Evolutionary conservation across 2,888 invertebrate genomes (phyloP).

Genomic region (Philonicus albiceps): DNA sequence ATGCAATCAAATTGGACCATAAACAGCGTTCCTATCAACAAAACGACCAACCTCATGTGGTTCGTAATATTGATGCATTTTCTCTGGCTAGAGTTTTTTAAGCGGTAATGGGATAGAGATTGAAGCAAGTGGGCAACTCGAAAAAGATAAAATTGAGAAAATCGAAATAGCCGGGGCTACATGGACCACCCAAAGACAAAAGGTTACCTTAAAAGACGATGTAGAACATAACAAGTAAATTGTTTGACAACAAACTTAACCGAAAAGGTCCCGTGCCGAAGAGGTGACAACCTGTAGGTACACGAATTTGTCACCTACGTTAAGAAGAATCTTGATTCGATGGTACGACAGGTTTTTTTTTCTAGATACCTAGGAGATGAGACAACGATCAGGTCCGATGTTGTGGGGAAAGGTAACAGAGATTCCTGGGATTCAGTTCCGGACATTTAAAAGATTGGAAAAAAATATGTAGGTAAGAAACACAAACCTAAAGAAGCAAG

Average conservation of each 20-base stretch:
- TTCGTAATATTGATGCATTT: neutral
- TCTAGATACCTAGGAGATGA: neutral
- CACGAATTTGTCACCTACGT: slow-evolving; percentile 26
- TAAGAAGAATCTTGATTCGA: neutral
- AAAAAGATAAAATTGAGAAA: slow-evolving; percentile 20
- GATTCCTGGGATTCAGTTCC: slow-evolving; percentile 3
- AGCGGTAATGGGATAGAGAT: neutral
- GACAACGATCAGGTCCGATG: neutral
- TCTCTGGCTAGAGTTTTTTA: neutral
- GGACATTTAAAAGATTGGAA: neutral
- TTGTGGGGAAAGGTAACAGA: neutral
- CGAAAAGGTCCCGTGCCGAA: slow-evolving; percentile 1
- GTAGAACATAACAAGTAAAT: slow-evolving; percentile 37
- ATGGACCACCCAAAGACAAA: slow-evolving; percentile 39
- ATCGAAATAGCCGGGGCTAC: neutral
- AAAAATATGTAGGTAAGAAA: neutral
- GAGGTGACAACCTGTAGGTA: slow-evolving; percentile 20
- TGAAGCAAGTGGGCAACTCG: neutral
- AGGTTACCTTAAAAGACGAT: neutral
- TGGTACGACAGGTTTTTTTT: neutral
- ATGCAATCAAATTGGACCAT: neutral
- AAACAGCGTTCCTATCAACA: neutral
- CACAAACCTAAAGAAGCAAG: neutral
- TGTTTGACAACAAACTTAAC: slow-evolving; percentile 35
- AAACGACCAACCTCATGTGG: neutral